phyloP scores from a whole-genome alignment of 2,113 vertebrate genomes.

The Crypturellus undulatus region DNA sequence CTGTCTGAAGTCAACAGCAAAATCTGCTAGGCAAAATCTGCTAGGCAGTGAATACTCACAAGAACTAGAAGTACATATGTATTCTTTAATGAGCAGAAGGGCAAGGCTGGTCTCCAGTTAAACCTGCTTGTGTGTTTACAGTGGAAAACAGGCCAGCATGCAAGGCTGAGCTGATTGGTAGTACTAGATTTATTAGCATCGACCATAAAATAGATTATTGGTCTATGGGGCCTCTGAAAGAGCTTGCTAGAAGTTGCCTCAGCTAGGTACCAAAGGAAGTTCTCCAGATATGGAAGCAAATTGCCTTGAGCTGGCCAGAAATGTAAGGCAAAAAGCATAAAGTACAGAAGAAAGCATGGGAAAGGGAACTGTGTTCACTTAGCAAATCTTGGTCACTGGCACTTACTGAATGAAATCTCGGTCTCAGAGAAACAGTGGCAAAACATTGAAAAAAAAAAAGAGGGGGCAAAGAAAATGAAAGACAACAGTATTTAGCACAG shows the following conservation, averaged over 20 bases:
- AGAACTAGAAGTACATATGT: not conserved
- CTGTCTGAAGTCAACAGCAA: not conserved
- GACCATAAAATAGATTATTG: fast-evolving
- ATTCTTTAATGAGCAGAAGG: not conserved
- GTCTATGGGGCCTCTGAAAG: not conserved
- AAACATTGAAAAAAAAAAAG: not conserved
- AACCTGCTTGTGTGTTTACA: not conserved
- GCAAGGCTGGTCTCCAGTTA: not conserved
- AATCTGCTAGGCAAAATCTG: not conserved
- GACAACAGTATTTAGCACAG: not conserved
- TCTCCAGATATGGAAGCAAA: not conserved
- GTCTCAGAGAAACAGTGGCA: not conserved
- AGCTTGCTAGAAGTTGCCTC: not conserved
- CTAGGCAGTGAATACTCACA: not conserved
- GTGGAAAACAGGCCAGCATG: not conserved
- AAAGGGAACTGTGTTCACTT: too few relatives aligned
- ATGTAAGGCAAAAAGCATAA: not conserved
- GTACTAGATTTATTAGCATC: not conserved
- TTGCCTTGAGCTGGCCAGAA: not conserved
- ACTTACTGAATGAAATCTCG: not conserved
- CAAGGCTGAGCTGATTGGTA: not conserved
- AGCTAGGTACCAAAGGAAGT: not conserved
- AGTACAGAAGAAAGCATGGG: not conserved
- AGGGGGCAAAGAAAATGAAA: not conserved
- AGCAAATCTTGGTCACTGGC: not conserved